These are phyloP conservation scores for Oikopleura dioica DNA, from an alignment of 23 tunicate genomes.

Conservation along the genomic window DNA sequence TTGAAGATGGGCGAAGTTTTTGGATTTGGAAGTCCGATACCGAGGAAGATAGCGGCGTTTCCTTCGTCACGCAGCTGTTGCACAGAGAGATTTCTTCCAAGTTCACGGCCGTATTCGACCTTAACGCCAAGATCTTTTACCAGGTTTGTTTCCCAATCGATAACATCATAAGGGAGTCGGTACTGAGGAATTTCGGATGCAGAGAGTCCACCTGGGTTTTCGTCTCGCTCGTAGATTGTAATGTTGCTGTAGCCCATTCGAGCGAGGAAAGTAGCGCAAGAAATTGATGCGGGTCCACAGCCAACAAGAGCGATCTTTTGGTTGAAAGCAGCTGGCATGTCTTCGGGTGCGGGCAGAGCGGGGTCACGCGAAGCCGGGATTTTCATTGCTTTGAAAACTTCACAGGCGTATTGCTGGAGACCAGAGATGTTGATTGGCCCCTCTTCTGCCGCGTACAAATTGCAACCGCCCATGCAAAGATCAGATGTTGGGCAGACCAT, in stretches of 20 bases:
- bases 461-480: conserved; percentile 93
- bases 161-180: conserved; percentile 86
- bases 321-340: conserved; percentile 36
- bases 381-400: conserved; percentile 71
- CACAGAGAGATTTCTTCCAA: conserved; percentile 17
- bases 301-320: conserved; percentile 71
- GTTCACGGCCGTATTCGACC: conserved; percentile 13
- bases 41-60: conserved; percentile 54
- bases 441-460: conserved; percentile 76
- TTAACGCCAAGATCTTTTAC: conserved; percentile 74
- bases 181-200: conserved; percentile 93
- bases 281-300: conserved; percentile 93
- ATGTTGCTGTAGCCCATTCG: conserved; percentile 63
- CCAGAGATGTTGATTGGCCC: conserved; percentile 97
- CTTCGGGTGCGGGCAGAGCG: conserved; percentile 16
- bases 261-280: conserved; percentile 93
- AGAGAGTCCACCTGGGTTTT: conserved; percentile 18
- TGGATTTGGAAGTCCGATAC: conserved; percentile 84
- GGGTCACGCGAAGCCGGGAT: conserved; percentile 88
- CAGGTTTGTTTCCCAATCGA: conserved; percentile 49
- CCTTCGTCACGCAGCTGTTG: conserved; percentile 31
- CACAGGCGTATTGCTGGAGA: conserved; percentile 33
- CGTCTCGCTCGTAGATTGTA: conserved; percentile 52
- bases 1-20: conserved; percentile 34
- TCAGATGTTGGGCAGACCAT: conserved; percentile 99